Conservation (phyloP, 2,797 vertebrate species). For the Oryzias dopingdopingensis region DNA sequence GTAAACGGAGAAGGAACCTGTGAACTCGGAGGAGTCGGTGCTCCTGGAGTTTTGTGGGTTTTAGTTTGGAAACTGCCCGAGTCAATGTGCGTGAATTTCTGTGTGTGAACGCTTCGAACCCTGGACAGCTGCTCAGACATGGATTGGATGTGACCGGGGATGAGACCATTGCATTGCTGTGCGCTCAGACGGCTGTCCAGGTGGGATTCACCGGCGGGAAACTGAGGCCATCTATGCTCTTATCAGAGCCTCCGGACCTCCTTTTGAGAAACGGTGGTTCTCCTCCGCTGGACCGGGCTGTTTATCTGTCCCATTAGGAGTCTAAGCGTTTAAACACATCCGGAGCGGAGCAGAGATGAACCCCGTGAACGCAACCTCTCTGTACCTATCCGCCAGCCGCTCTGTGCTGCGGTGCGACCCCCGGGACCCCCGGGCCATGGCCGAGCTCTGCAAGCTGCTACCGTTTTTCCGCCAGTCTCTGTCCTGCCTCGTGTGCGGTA, state of each 20-base stretch:
- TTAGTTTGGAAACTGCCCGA: conserved; percentile 26
- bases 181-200: conserved; percentile 24
- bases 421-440: conserved; percentile 91
- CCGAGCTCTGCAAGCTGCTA: conserved; percentile 94
- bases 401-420: conserved; percentile 98
- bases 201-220: conserved; percentile 44
- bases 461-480: conserved; percentile 97
- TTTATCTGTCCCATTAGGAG: conserved; percentile 28
- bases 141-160: conserved; percentile 55
- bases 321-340: conserved; percentile 40
- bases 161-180: conserved; percentile 34
- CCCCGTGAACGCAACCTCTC: conserved; percentile 98
- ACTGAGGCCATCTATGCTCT: conserved; percentile 53
- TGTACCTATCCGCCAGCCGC: conserved; percentile 97
- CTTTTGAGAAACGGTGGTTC: conserved; percentile 41
- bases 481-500: conserved; percentile 95
- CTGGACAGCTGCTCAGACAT: conserved; percentile 25
- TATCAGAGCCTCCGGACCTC: conserved; percentile 58
- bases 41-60: conserved; percentile 32
- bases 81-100: conserved; percentile 31
- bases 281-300: conserved; percentile 3
- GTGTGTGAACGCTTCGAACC: neutral
- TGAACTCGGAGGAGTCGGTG: conserved; percentile 44
- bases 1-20: conserved; percentile 17
- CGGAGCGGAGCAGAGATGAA: conserved; percentile 88